Base-by-base conservation (phyloP, 2,797 vertebrate species). In the Pteropus rufus region DNA sequence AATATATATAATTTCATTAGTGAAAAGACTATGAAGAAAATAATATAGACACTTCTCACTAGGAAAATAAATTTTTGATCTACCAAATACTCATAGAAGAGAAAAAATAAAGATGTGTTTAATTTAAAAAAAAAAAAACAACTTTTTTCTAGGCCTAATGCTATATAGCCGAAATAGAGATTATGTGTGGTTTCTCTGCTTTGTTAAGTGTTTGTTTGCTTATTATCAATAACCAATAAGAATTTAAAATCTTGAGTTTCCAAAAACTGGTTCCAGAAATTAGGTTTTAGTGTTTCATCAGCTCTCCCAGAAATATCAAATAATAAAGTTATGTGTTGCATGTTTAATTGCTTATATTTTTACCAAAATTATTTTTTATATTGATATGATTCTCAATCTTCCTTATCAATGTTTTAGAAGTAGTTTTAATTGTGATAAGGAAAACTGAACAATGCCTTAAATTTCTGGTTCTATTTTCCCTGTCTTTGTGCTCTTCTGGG, bases 231-330 rank as follows among this genome's bases (percentile, higher is more conserved):
- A 67, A 91, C 92, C 65, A 84, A 29, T 95, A 91, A 77, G 72
- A 95, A 87, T 65, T 84, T 89, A 93, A 94, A 95, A 54, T 54
- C 58, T 58, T 46, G 41, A 89, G 62, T 81, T 95, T 93, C 52
- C 62, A 88, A 95, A 96, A 76, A 18, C 49, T 21, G 56, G 92
- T 92, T 96, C 88, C 80, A 92, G 90, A 96, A 95, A 91, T 96
- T 80, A 94, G 77, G n/a, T 95, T 97, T 97, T 84, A 24, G 49
- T 69, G 75, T 87, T 64, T 69, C 85, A 90, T 86, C 67, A 62
- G 31, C 81, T 94, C 46, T 95, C 64, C n/a, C 58, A 84, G 90
- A 86, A 92, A 65, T 2, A 91, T 67, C 19, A n/a, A 54, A 76
- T 36, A 91, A 95, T 86, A 67, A 97, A 97, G 91, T 95, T 89